Evolutionary conservation across 2,797 vertebrate genomes (phyloP).

Genomic region (Paramormyrops hopkinsi): DNA sequence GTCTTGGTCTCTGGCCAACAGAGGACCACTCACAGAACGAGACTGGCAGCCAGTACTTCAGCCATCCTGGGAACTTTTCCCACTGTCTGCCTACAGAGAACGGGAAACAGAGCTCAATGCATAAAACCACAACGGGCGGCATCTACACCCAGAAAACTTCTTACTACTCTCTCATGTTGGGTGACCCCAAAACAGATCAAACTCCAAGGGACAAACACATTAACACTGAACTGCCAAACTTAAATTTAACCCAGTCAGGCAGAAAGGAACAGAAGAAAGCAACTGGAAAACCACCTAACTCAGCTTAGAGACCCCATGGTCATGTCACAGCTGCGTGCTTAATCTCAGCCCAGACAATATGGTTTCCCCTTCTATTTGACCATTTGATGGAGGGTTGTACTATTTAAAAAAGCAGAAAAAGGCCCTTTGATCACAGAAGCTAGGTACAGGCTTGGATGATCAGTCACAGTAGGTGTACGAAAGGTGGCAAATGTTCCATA

Average conservation of each 20-base stretch:
- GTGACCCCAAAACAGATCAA: not conserved
- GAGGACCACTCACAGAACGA: not conserved
- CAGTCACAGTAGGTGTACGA: not conserved
- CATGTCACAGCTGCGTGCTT: not conserved
- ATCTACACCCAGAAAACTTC: not conserved
- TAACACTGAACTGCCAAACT: not conserved
- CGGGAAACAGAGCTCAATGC: not conserved
- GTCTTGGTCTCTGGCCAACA: not conserved
- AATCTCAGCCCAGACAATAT: not conserved
- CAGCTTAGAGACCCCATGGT: not conserved
- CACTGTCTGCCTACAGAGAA: not conserved
- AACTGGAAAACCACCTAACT: not conserved
- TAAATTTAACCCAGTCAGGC: not conserved
- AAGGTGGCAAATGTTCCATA: not conserved
- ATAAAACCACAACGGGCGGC: not conserved
- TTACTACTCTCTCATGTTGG: not conserved
- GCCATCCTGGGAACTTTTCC: conserved; percentile 4
- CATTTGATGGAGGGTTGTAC: not conserved
- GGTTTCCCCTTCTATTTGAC: not conserved
- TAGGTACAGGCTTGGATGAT: not conserved
- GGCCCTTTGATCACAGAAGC: not conserved
- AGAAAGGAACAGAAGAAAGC: not conserved
- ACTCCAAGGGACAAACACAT: not conserved
- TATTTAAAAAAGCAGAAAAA: not conserved
- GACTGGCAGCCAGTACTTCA: conserved; percentile 3